Base-by-base conservation (phyloP, 2,888 invertebrate genomes). In the Anorthoa munda region DNA sequence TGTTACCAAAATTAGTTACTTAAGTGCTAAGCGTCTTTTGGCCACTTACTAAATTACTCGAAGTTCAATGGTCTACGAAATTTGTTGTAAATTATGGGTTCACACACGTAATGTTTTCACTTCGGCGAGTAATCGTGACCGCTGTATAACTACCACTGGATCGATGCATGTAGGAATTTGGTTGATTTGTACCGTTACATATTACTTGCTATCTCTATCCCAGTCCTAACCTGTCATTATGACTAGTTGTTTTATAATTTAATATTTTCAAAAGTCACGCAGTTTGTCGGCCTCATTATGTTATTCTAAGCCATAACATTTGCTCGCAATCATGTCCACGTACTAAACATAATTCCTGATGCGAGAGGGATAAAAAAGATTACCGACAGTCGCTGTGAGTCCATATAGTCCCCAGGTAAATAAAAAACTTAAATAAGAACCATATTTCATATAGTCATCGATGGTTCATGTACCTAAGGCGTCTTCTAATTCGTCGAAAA, bases 61-160 rank as follows among this genome's bases (percentile, higher is more conserved):
- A 92, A 92, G 96, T 95, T 96, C 96, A 95, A 91, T 91, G 96
- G 91, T 92, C 96, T 90, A 90, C 88, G 91, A 93, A 94, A 93
- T 94, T 93, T 93, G 92, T 92, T 91, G 92, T 90, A 95, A 95
- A 95, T 95, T 94, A 95, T 93, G 92, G 95, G 95, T 94, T 95
- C 93, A 95, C 94, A 94, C 94, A 90, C 93, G 91, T 93, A 93
- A 94, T 95, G 92, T 95, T 95, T 95, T 95, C 93, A 94, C 93
- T 93, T 91, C 89, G 92, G 82, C 88, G 89, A 90, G 92, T 92
- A 92, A 93, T 95, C 94, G 94, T 95, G 95, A 93, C 94, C 91
- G 90, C 91, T 90, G 92, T 89, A 87, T 92, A 93, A 93, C 92
- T 90, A 90, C 91, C 87, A 90, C 90, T 89, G 90, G 89, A 94